A percentile compares a stretch with the other conserved stretches of the same genome.
Conservation (phyloP, 2,797 vertebrate species). For the Cephalopachus bancanus region DNA sequence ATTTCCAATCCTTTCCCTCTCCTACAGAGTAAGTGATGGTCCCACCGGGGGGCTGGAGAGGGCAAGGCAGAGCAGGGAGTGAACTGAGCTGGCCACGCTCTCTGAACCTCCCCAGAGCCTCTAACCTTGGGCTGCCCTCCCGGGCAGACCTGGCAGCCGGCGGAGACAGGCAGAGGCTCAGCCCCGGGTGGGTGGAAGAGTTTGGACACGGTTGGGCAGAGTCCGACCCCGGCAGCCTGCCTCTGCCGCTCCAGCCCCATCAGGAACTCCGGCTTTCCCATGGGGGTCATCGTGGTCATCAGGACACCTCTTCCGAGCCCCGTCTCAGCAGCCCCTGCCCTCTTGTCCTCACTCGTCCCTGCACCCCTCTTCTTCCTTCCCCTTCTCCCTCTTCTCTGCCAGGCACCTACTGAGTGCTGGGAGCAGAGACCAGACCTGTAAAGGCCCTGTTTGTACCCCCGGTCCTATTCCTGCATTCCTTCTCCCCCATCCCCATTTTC, state of each 20-base stretch:
- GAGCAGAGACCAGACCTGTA: background rate
- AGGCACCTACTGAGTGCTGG: background rate
- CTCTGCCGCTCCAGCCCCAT: background rate
- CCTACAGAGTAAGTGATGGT: constrained; percentile 93
- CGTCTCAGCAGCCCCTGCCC: background rate
- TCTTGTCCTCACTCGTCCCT: background rate
- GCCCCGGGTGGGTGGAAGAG: background rate
- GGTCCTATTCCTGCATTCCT: fast-evolving
- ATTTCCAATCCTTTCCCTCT: constrained; percentile 93
- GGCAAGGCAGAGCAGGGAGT: constrained; percentile 61
- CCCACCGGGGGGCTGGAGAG: constrained; percentile 54
- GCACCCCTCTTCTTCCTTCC: background rate
- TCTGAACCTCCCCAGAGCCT: background rate
- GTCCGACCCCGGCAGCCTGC: background rate
- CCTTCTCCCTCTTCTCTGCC: too few species aligned
- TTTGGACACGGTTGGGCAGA: background rate
- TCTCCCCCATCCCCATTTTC: background rate
- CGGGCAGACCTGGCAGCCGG: background rate
- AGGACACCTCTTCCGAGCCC: background rate
- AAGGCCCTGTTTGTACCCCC: fast-evolving
- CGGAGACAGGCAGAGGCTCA: background rate
- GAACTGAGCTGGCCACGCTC: background rate
- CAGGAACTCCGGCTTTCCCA: background rate
- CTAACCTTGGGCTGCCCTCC: background rate
- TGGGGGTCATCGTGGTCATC: background rate